Evolutionary conservation across 2,888 invertebrate species (phyloP).

Genomic region (Ochropleura leucogaster): DNA sequence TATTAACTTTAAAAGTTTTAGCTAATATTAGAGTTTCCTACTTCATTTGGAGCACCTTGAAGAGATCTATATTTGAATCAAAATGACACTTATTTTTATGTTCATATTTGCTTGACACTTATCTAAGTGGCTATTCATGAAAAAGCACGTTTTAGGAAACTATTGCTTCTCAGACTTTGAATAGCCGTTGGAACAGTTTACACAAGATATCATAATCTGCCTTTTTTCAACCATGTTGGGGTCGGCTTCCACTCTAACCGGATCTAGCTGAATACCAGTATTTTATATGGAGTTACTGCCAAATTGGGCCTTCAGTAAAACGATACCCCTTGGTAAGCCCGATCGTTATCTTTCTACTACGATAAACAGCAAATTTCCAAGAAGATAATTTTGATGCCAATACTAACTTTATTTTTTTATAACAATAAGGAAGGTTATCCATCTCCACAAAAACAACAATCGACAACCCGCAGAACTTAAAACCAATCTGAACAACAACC

Average conservation of each 20-base stretch:
- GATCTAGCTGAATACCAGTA: too few species aligned
- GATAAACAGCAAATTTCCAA: too few species aligned
- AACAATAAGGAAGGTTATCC: too few species aligned
- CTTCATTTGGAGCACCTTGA: conserved; percentile 13
- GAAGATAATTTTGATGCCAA: too few species aligned
- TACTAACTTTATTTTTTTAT: too few species aligned
- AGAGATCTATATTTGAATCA: conserved; percentile 2
- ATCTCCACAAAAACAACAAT: not conserved
- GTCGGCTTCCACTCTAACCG: too few species aligned
- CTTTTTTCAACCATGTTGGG: too few species aligned
- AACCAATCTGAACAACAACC: conserved; percentile 1
- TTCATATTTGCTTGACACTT: conserved; percentile 4
- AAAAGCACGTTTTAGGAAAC: not conserved
- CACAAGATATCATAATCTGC: too few species aligned
- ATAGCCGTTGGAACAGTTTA: not conserved
- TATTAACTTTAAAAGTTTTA: conserved; percentile 4
- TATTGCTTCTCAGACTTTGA: not conserved
- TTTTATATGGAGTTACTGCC: too few species aligned
- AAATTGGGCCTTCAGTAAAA: too few species aligned
- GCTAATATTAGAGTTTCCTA: conserved; percentile 15
- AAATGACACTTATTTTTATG: not conserved
- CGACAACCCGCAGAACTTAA: not conserved
- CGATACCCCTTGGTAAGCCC: too few species aligned
- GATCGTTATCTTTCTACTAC: too few species aligned
- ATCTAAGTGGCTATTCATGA: not conserved